Percentiles rank a stretch among this genome's conserved stretches.
Evolutionary conservation across 2,888 invertebrate genomes (phyloP).

Genomic region (Eumerus sabulonum): DNA sequence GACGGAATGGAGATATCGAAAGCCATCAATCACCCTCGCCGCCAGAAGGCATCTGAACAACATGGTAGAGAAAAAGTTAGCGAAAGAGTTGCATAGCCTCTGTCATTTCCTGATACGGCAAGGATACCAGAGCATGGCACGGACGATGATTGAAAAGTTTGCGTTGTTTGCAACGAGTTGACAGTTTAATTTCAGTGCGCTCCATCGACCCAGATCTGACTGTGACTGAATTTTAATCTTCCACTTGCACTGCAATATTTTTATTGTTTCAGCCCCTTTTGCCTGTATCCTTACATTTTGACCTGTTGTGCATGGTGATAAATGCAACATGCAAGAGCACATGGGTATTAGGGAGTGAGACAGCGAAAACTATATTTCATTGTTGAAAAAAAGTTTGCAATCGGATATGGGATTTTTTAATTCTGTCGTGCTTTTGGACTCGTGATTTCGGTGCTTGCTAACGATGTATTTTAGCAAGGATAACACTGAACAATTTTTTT

Average conservation of each 20-base stretch:
- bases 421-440: too few species aligned
- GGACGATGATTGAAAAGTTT: constrained; percentile 64
- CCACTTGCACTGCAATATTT: constrained; percentile 17
- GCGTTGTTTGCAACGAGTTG: constrained; percentile 60
- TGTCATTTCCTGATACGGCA: constrained; percentile 44
- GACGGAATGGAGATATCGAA: constrained; percentile 65
- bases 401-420: too few species aligned
- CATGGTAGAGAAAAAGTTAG: constrained; percentile 26
- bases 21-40: constrained; percentile 61
- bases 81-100: constrained; percentile 37
- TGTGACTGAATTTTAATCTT: constrained; percentile 45
- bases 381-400: too few species aligned
- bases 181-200: constrained; percentile 65
- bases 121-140: constrained; percentile 22
- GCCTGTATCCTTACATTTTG: too few species aligned
- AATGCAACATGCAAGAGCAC: too few species aligned
- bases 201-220: constrained; percentile 55
- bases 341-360: too few species aligned
- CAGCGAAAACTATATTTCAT: too few species aligned
- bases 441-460: too few species aligned
- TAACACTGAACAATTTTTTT: too few species aligned
- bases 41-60: constrained; percentile 32
- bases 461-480: too few species aligned
- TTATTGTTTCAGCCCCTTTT: too few species aligned
- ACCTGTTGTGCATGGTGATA: too few species aligned